Base-by-base conservation (phyloP, 2,113 vertebrate genomes). In the Microcebus ravelobensis region DNA sequence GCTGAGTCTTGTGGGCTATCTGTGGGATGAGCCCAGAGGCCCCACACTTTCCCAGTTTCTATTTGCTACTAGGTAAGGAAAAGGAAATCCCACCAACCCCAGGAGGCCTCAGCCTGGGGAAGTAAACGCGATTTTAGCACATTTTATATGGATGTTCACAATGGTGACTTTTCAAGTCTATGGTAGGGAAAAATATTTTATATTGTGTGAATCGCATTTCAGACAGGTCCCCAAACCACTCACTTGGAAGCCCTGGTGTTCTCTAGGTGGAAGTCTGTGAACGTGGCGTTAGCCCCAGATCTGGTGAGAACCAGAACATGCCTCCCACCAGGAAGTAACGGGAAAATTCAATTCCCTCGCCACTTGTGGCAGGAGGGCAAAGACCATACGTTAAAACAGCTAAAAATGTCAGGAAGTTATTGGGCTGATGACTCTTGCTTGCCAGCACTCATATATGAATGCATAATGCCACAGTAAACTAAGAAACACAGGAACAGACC, bases 401-500 rank as follows among this genome's bases (percentile, higher is more conserved):
- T 97, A 98, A 97, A 98, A 97, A 98, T 97, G 98, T 98, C 98
- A 97, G 97, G 96, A 97, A 97, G 98, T 97, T 96, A 97, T 79
- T 94, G 96, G 97, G 97, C 98, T 98, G 95, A 98, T 96, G 92
- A 89, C 36, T 96, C 96, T 84, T 81, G 97, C 96, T 98, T 97
- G 98, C 98, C 98, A 98, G 94, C 97, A 97, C 97, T 97, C 95
- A 79, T 94, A 97, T 97, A 96, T 87, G 97, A 96, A 96, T 97
- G 96, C 92, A 95, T 95, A 95, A 96, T 90, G 92, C 94, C 95
- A 98, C 95, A 93, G 89, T 95, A 97, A 96, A 96, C 84, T 87
- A 88, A 94, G 83, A 96, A 92, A 96, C 94, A 96, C 82, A 88
- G 70, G 91, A 97, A 98, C 96, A 92, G 93, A 97, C 97, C 95